phyloP scores from a whole-genome alignment of 2,797 vertebrate genomes.

The Tadarida brasiliensis region DNA sequence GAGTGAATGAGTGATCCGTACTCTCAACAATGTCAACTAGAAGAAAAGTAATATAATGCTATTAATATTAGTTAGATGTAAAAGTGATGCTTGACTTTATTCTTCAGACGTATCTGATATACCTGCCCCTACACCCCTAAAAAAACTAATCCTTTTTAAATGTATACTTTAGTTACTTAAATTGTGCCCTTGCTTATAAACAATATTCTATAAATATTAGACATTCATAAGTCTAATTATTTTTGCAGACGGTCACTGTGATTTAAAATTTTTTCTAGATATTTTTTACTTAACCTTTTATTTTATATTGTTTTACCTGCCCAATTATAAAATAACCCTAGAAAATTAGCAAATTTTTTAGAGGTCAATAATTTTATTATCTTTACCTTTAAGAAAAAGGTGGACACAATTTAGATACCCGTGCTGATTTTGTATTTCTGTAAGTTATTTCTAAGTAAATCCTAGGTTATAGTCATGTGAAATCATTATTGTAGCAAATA shows the following conservation, averaged over 20 bases:
- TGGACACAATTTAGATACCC: background rate
- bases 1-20: too few relatives aligned
- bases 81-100: background rate
- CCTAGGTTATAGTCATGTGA: background rate
- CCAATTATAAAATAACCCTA: background rate
- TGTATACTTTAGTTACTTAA: background rate
- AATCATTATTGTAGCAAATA: background rate
- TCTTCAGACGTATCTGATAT: background rate
- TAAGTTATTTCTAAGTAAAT: conserved; percentile 36
- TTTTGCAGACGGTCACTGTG: background rate
- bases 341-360: background rate
- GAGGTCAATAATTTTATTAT: background rate
- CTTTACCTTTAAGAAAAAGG: background rate
- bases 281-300: background rate
- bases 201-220: background rate
- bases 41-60: background rate
- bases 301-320: conserved; percentile 1
- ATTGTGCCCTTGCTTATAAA: background rate
- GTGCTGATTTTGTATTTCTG: background rate
- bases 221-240: background rate
- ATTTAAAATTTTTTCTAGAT: background rate
- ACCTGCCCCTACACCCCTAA: accelerated
- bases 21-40: background rate
- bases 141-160: background rate
- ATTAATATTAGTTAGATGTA: background rate